Base-by-base conservation (phyloP, 2,113 vertebrate species). In the Lampris incognitus region DNA sequence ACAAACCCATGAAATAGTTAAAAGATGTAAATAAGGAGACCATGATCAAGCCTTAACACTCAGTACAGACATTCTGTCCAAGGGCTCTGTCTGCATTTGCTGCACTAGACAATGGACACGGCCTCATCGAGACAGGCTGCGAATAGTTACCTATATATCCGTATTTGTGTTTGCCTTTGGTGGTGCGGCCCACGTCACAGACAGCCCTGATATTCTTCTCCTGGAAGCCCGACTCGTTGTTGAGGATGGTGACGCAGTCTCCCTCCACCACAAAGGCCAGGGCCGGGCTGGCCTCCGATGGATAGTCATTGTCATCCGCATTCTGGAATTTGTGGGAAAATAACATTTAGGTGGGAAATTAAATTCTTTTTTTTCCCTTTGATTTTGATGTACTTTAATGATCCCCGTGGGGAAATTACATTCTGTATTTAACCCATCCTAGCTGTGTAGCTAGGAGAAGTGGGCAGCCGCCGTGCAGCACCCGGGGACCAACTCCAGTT, bases 101-200 rank as follows among this genome's bases (percentile, higher is more conserved):
- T 9, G 49, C 5, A 51, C 6, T 2, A 8, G 11, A 3, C 2
- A 10, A 8, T 1, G 3, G 5, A 51, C 11, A 5, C 13, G 7
- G 11, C 38, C 41, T 44, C 1, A 24, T 42, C 2, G 38, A 36
- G 6, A 9, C 44, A 42, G 8, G 8, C 5, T 10, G 2, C 7
- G 1, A n/a, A 5, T 9, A 46, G 57, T 70, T 79, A 95, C 94
- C 94, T 50, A 95, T 95, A 87, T 95, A 95, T 74, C 95, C 94
- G 4, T 88, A 93, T 60, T 87, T 93, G 83, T 95, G 93, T 87
- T 95, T 95, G 64, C 95, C 94, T 79, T 95, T 95, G 54, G 94
- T 95, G 89, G 94, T 95, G 74, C 86, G 75, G n/a, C 94, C 94
- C 42, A 95, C 94, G 9, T 95, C 94, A 67, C 95, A 95, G 83